Evolutionary conservation across 2,113 vertebrate genomes (phyloP).

Genomic region (Ranitomeya variabilis): DNA sequence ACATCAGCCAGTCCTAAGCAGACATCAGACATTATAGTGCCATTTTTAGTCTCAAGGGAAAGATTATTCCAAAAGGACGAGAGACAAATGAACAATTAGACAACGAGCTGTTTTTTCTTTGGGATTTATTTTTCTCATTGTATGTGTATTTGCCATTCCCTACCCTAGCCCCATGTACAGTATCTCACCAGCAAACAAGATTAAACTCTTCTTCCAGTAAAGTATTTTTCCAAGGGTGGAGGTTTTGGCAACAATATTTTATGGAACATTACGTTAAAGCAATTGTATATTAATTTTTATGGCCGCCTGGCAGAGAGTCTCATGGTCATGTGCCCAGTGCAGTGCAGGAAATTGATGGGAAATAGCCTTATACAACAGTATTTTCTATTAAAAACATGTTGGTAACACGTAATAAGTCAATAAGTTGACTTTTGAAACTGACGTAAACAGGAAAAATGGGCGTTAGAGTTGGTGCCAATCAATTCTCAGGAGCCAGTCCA

Average conservation of each 20-base stretch:
- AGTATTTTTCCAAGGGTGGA: not conserved
- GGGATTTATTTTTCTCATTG: conserved; percentile 25
- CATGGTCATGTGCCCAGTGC: not conserved
- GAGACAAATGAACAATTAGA: conserved; percentile 19
- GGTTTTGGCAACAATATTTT: not conserved
- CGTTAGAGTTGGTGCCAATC: too few relatives aligned
- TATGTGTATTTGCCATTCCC: not conserved
- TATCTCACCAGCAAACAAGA: not conserved
- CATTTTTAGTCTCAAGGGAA: not conserved
- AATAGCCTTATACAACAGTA: not conserved
- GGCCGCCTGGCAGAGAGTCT: not conserved
- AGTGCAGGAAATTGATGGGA: not conserved
- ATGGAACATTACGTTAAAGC: not conserved
- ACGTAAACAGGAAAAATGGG: too few relatives aligned
- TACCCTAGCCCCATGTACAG: not conserved
- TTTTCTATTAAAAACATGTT: not conserved
- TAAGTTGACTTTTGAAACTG: too few relatives aligned
- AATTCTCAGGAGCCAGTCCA: too few relatives aligned
- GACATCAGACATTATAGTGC: not conserved
- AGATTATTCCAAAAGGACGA: not conserved
- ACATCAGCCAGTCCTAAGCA: not conserved
- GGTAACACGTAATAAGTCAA: too few relatives aligned
- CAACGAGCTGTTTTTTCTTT: not conserved
- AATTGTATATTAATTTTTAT: not conserved
- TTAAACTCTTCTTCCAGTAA: not conserved